These are phyloP conservation scores for Calyptommatus sinebrachiatus DNA, from an alignment of 2,113 vertebrate genomes.

Conservation along the genomic window DNA sequence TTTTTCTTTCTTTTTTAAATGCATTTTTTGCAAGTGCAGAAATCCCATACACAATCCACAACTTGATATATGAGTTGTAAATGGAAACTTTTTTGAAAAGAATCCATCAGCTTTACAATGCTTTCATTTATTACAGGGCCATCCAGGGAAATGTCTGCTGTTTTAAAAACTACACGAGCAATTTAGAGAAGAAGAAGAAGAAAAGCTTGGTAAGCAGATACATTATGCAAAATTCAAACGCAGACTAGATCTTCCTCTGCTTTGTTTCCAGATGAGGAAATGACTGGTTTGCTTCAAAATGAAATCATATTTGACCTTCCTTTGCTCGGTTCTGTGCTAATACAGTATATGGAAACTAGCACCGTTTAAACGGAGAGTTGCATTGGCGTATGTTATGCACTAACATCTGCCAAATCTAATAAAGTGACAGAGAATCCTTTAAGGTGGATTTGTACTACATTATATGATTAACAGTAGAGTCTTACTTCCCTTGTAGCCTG, in stretches of 20 bases:
- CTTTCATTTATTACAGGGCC: slow-evolving; percentile 56
- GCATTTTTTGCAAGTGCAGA: slow-evolving; percentile 53
- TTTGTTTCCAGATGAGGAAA: not conserved
- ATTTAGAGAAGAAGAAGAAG: not conserved
- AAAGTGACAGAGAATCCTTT: slow-evolving; percentile 46
- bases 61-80: slow-evolving; percentile 65
- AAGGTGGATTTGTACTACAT: slow-evolving; percentile 47
- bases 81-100: slow-evolving; percentile 67
- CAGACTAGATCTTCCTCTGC: rapidly evolving
- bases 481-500: too few relatives aligned
- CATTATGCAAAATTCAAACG: not conserved
- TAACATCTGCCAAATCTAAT: slow-evolving; percentile 50
- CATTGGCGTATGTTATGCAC: slow-evolving; percentile 36
- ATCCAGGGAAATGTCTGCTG: slow-evolving; percentile 49
- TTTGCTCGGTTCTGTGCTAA: not conserved
- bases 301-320: not conserved
- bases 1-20: slow-evolving; percentile 52
- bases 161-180: slow-evolving; percentile 24
- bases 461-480: not conserved
- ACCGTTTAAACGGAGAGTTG: slow-evolving; percentile 20
- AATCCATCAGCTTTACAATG: slow-evolving; percentile 64
- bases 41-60: slow-evolving; percentile 64
- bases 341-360: slow-evolving; percentile 10
- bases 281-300: slow-evolving; percentile 9
- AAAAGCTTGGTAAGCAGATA: slow-evolving; percentile 23